Evolutionary conservation across 2,797 vertebrate species (phyloP), one percentile per base, ranked within the genome.

Genomic region (Onychomys torridus): DNA sequence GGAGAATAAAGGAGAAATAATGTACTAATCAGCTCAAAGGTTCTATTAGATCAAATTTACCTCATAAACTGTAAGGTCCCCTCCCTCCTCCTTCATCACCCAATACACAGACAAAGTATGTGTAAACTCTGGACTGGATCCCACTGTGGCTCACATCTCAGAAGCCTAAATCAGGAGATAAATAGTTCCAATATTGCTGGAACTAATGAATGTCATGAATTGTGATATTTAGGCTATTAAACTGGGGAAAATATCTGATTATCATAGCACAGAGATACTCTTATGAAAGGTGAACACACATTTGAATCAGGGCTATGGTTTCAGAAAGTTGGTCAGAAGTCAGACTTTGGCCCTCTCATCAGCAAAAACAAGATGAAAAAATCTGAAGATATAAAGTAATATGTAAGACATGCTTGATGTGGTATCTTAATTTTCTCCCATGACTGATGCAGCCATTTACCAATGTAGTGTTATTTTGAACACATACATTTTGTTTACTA

Each of bases 401-500:
- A 88, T n/a, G 17, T 49, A 86, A 83, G 55, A 87, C 7, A 69
- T 6, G 10, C 71, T 40, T 86, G 29, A 76, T 63, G 17, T 52
- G 29, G 6, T 49, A 79, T 89, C 93, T 96, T 52, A 96, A 71
- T 84, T 86, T 76, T 61, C 93, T 75, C 29, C 25, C 25, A 77
- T 89, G 94, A 95, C 34, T 59, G 29, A 83, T 82, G 86, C 65
- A 71, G 14, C 3, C 52, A 84, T 71, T 81, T 59, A 95, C 87
- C 67, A 73, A 92, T 93, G 34, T 16, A 69, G 23, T 63, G 65
- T 85, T 75, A 89, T 90, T 94, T 93, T 93, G 82, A 93, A 52
- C 19, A 75, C 2, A 71, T 69, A 63, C 92, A 37, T 89, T 59
- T 93, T n/a, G 57, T 96, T 93, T 82, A 94, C 94, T 77, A 87